phyloP scores from a whole-genome alignment of 23 tunicate species.

The Styela clava region DNA sequence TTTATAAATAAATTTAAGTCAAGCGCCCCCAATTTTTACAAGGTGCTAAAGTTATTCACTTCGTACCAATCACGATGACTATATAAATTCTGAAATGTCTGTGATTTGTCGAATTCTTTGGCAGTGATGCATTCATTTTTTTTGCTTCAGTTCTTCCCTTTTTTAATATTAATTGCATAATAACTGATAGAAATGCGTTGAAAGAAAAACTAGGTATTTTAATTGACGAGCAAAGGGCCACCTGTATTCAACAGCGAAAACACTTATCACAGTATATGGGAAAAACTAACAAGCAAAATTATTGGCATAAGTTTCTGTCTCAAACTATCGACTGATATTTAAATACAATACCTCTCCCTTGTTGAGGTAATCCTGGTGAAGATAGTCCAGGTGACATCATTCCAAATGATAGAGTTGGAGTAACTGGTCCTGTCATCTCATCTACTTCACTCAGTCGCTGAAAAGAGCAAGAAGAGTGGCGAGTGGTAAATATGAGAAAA shows the following conservation, averaged over 20 bases:
- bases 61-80: too few species aligned
- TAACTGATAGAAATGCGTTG: too few species aligned
- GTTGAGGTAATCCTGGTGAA: constrained; percentile 14
- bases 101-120: too few species aligned
- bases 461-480: constrained; percentile 2
- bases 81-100: too few species aligned
- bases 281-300: not conserved
- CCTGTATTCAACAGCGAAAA: not conserved
- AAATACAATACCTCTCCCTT: not conserved
- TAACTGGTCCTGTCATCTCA: constrained; percentile 23
- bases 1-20: too few species aligned
- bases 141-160: too few species aligned
- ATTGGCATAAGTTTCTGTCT: not conserved
- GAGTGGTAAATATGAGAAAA: constrained; percentile 7
- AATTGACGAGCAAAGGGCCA: too few species aligned
- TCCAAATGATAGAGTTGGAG: constrained; percentile 8
- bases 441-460: not conserved
- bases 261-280: not conserved
- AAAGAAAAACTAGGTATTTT: too few species aligned
- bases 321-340: not conserved
- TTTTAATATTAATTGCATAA: too few species aligned
- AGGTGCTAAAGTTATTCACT: too few species aligned
- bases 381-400: constrained; percentile 28
- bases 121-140: too few species aligned
- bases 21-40: too few species aligned